A percentile compares a stretch with the other conserved stretches of the same genome.
Evolutionary conservation across 2,888 invertebrate genomes (phyloP).

Genomic region (Thumatha senex): DNA sequence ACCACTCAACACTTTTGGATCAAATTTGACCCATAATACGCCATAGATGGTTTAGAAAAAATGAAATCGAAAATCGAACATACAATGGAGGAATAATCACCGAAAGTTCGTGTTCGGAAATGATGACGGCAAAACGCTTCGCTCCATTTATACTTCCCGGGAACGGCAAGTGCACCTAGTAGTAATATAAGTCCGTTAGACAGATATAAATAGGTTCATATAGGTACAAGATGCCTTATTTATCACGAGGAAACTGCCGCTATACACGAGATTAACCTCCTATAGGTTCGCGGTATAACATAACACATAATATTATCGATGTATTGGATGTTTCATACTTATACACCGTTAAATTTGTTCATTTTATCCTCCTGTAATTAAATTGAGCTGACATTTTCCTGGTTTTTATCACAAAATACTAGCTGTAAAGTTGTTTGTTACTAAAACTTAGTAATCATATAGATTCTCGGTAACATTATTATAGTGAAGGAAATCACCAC

Average conservation of each 20-base stretch:
- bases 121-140: no score
- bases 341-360: conserved; percentile 54
- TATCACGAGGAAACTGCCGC: conserved; percentile 38
- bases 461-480: conserved; percentile 32
- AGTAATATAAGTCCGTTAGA: no score
- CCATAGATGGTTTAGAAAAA: no score
- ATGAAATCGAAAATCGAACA: no score
- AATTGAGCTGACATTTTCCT: conserved; percentile 49
- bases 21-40: no score
- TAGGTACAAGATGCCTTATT: conserved; percentile 16
- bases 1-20: no score
- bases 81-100: no score
- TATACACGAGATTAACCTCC: background rate
- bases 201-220: background rate
- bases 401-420: conserved; percentile 35
- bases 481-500: conserved; percentile 25
- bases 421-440: conserved; percentile 30
- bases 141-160: no score
- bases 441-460: conserved; percentile 18
- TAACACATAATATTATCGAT: conserved; percentile 35
- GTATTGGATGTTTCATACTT: conserved; percentile 27
- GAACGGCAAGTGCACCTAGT: no score
- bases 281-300: background rate
- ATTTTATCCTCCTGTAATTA: conserved; percentile 43
- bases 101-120: no score